Evolutionary conservation across 2,797 vertebrate species (phyloP), one percentile per base, ranked within the genome.

Genomic region (Crenuchus spilurus): DNA sequence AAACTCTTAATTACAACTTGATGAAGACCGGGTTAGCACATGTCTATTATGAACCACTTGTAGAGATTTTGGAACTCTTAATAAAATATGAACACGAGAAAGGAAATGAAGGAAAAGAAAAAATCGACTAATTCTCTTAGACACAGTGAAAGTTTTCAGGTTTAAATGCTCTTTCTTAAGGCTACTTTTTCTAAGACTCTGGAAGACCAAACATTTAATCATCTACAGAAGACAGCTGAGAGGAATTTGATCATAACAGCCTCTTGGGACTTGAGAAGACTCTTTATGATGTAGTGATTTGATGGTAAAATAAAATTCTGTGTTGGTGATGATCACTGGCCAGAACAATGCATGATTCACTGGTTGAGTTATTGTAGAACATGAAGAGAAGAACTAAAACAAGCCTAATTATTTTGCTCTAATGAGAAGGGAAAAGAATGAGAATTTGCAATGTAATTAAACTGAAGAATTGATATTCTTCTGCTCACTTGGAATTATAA

Each of bases 1-100:
- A 83, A 74, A 76, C 68, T 55, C 70, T 58, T 78, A 80, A 85
- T 81, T 83, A 83, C 62, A 77, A 64, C 51, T 68, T 78, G 74
- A 76, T 68, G 66, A 69, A 51, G 44, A 57, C 39, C 49, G 54
- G 49, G 64, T 49, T 73, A 66, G 46, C 72, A 41, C 31, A 60
- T 44, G 42, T 31, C n/a, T 41, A 37, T 51, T 35, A 37, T 4
- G 14, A 52, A 70, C 41, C 41, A 74, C 28, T 37, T 20, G 10
- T 33, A 46, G 48, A 33, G 41, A 63, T 74, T 64, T 62, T 6
- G 22, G 28, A 2, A 11, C 11, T 37, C 20, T 18, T 9, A 46
- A 37, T 58, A 54, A 66, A 48, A 66, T 28, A n/a, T n/a, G 14
- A 51, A 30, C 24, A 54, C 14, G 6, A 39, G 22, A 20, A 10